A percentile compares a stretch with the other conserved stretches of the same genome.
Evolutionary conservation across 1,140 invertebrate species (phyloP).

Genomic region (Solenopsis invicta): DNA sequence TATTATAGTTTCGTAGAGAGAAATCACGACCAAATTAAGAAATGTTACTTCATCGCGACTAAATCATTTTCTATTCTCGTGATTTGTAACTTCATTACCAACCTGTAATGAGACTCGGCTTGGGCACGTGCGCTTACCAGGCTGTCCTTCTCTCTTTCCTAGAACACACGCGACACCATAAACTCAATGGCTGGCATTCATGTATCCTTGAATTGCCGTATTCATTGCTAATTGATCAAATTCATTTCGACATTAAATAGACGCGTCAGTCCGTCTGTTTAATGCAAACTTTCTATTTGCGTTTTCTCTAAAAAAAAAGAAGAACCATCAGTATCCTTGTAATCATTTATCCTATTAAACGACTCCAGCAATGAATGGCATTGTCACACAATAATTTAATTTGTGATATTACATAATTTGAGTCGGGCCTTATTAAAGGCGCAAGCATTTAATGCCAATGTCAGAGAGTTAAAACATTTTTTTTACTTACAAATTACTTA

Average conservation of each 20-base stretch:
- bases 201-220: conserved; percentile 4
- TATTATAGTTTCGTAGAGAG: conserved; percentile 39
- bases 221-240: conserved; percentile 44
- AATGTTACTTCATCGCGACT: conserved; percentile 20
- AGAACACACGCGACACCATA: conserved; percentile 62
- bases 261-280: background rate
- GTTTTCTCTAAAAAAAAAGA: background rate
- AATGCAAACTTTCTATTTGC: conserved; percentile 33
- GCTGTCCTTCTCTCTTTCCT: conserved; percentile 85
- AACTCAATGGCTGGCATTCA: conserved; percentile 13
- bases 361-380: background rate
- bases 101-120: conserved; percentile 85
- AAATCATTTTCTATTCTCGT: conserved; percentile 1
- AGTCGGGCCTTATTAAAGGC: too few relatives aligned
- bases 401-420: too few relatives aligned
- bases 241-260: conserved; percentile 15
- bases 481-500: too few relatives aligned
- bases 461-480: too few relatives aligned
- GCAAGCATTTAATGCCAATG: too few relatives aligned
- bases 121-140: conserved; percentile 79
- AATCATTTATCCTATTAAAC: background rate
- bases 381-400: too few relatives aligned
- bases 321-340: background rate
- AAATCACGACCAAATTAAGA: conserved; percentile 58
- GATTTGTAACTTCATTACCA: conserved; percentile 56